Conservation (phyloP, 2,888 invertebrate genomes). For the Chouioia cunea region DNA sequence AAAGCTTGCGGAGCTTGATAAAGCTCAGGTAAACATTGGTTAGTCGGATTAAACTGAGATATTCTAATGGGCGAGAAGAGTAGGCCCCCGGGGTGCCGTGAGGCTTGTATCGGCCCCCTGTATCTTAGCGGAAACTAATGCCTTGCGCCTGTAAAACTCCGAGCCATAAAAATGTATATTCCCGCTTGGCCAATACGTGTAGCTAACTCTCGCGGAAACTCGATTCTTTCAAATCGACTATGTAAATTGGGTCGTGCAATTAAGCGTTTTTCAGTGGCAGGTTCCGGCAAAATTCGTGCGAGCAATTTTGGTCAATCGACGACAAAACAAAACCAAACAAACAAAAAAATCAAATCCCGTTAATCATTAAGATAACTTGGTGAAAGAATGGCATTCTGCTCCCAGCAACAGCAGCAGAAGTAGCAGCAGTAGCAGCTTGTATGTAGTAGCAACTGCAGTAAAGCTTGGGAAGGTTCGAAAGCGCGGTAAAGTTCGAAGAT, state of each 20-base stretch:
- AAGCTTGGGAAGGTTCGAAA: no score
- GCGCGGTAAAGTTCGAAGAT: slow-evolving; percentile 38
- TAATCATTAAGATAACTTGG: slow-evolving; percentile 40
- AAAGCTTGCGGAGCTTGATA: slow-evolving; percentile 52
- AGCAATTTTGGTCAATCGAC: not conserved
- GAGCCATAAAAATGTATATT: slow-evolving; percentile 56
- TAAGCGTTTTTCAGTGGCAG: not conserved
- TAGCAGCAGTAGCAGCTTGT: no score
- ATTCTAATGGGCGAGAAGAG: slow-evolving; percentile 63
- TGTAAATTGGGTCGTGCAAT: slow-evolving; percentile 38
- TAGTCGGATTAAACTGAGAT: slow-evolving; percentile 61
- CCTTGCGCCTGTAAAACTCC: slow-evolving; percentile 53
- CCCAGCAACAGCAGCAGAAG: not conserved
- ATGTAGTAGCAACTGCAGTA: no score
- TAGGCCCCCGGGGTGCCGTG: slow-evolving; percentile 63
- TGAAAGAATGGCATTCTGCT: slow-evolving; percentile 28
- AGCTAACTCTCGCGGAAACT: slow-evolving; percentile 3
- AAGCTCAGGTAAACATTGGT: slow-evolving; percentile 59
- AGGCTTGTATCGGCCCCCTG: slow-evolving; percentile 55
- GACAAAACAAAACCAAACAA: not conserved
- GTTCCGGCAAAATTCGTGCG: slow-evolving; percentile 11
- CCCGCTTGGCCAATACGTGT: slow-evolving; percentile 56
- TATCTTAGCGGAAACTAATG: slow-evolving; percentile 62
- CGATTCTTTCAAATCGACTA: slow-evolving; percentile 41
- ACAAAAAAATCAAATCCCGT: slow-evolving; percentile 38